Base-by-base conservation (phyloP, 2,888 invertebrate species). In the Loripinus fragilis region DNA sequence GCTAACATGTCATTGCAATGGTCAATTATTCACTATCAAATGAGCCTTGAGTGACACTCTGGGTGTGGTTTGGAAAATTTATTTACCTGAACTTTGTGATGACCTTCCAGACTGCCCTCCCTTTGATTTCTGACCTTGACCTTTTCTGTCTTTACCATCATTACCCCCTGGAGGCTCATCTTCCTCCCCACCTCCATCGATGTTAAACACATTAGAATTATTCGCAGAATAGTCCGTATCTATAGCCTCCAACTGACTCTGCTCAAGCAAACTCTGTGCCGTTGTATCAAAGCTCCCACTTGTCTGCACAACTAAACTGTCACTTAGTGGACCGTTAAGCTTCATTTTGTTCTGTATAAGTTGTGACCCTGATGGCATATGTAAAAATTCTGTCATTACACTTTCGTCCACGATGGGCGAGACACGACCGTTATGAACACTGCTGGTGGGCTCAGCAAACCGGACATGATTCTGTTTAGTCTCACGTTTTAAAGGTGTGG, bases 161-260 rank as follows among this genome's bases (percentile, higher is more conserved):
- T 71, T 70, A 33, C 71, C 75, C 30, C 79, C 81, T 50, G 84
- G 84, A 12, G 83, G 83, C 48, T 79, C 71, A 78, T 66, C 71
- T 41, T 85, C 81, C 42, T 80, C 80, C 23, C 77, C 80, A 33
- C 77, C 75, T 28, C 75, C 79, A 1, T 64, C 38, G 23, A 20
- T 12, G 30, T 65, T 38, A 5, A 75, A 30, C 70, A 71, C 66
- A n/a, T n/a, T n/a, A 35, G 81, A 78, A 76, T 81, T 81, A 71
- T 81, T 81, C 23, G 71, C 33, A 2, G 78, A 76, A 60, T 50
- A 50, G 35, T 74, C 69, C 20, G 65, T n/a, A 5, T 38, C 38
- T 20, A 17, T 65, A 10, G 3, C n/a, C 1, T 65, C 33, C 2
- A 38, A n/a, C 10, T 28, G 33, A 20, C 38, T 38, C 35, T n/a